These are phyloP conservation scores for Aphidius ervi DNA, from an alignment of 1,140 invertebrate genomes.

Conservation along the genomic window DNA sequence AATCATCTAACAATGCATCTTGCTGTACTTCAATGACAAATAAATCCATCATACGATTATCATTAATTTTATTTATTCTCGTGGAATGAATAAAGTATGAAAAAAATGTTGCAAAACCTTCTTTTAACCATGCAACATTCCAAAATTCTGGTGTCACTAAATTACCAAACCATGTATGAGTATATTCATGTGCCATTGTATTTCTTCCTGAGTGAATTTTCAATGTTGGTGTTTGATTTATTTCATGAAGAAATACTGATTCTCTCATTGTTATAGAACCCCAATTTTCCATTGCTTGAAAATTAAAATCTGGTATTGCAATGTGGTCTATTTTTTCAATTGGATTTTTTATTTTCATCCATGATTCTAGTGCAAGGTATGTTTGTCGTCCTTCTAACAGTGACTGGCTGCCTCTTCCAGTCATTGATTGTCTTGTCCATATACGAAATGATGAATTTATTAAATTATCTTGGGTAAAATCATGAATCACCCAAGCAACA, in stretches of 20 bases:
- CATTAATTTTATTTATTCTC: conserved; percentile 40
- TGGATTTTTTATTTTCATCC: conserved; percentile 26
- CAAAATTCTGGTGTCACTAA: conserved; percentile 72
- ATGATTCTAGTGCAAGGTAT: conserved; percentile 25
- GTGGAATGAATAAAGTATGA: conserved; percentile 59
- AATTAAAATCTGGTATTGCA: conserved; percentile 71
- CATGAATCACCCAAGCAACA: conserved; percentile 70
- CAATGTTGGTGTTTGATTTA: conserved; percentile 53
- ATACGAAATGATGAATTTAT: conserved; percentile 24
- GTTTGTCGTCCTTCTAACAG: conserved; percentile 25
- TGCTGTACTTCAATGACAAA: conserved; percentile 70
- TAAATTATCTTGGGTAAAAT: conserved; percentile 53
- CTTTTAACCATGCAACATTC: conserved; percentile 79
- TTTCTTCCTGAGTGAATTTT: conserved; percentile 61
- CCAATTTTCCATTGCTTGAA: conserved; percentile 77
- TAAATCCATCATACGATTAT: conserved; percentile 70
- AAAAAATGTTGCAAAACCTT: conserved; percentile 77
- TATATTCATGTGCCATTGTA: conserved; percentile 75
- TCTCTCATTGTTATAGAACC: conserved; percentile 62
- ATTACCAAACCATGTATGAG: conserved; percentile 81
- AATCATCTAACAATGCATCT: conserved; percentile 56
- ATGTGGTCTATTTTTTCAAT: conserved; percentile 65
- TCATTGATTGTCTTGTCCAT: conserved; percentile 28
- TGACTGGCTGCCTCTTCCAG: conserved; percentile 14
- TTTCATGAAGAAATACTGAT: conserved; percentile 66